A percentile compares a stretch with the other conserved stretches of the same genome.
These are phyloP conservation scores for Sebastes aleutianus DNA, from an alignment of 2,797 vertebrate species.

Conservation along the genomic window DNA sequence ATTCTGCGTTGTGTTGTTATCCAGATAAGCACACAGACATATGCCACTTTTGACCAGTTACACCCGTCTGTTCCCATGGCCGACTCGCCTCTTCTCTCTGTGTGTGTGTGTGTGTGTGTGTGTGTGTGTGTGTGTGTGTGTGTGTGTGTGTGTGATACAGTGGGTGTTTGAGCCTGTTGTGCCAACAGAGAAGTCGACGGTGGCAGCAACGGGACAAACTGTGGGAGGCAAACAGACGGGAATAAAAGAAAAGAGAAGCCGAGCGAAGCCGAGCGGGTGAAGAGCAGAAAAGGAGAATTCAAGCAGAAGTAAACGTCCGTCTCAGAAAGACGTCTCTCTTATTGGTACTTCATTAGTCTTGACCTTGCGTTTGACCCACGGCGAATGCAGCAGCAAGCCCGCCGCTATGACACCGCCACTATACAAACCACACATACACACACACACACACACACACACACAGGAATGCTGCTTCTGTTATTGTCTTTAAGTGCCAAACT, in stretches of 20 bases:
- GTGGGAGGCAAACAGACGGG: constrained; percentile 33
- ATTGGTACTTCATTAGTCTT: constrained; percentile 70
- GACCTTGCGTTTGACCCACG: constrained; percentile 60
- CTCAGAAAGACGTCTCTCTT: constrained; percentile 38
- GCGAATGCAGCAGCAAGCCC: constrained; percentile 56
- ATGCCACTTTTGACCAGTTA: constrained; percentile 28
- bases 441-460: constrained; percentile 31
- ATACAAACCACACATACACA: constrained; percentile 4
- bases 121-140: no score
- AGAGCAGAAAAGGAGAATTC: constrained; percentile 55
- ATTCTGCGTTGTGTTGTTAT: neutral
- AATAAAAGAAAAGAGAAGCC: constrained; percentile 36
- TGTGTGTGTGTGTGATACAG: neutral
- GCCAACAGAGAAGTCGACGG: constrained; percentile 59
- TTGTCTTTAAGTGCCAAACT: constrained; percentile 75
- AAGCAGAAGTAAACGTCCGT: constrained; percentile 70
- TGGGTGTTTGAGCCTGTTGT: constrained; percentile 47
- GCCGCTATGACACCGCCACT: constrained; percentile 58
- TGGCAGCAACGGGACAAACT: constrained; percentile 32
- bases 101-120: no score
- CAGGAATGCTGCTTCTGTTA: constrained; percentile 73
- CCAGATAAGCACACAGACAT: constrained; percentile 32
- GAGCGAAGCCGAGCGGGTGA: neutral
- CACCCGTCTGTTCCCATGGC: constrained; percentile 55
- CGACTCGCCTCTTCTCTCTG: neutral